Conservation (phyloP, 1,140 invertebrate genomes). For the Homarus americanus region DNA sequence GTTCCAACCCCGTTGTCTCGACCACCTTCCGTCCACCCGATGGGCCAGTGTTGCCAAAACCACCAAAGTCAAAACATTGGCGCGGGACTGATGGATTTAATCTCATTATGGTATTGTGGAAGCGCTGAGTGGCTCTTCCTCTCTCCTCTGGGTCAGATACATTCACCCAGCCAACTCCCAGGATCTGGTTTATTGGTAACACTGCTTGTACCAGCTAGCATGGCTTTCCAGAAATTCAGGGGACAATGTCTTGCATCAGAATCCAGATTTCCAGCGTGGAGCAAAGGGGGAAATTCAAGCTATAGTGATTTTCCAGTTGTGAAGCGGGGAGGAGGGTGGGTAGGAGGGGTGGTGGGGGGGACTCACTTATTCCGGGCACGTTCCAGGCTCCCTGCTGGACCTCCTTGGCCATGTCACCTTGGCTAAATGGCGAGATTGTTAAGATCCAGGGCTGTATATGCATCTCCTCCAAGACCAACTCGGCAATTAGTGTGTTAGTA, state of each 20-base stretch:
- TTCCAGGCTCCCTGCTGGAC: not conserved
- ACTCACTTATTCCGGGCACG: not conserved
- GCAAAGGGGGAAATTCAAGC: slow-evolving; percentile 29
- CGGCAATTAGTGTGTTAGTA: slow-evolving; percentile 48
- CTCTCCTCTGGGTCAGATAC: too few relatives aligned
- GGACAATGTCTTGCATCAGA: slow-evolving; percentile 64
- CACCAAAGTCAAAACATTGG: too few relatives aligned
- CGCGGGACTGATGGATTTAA: too few relatives aligned
- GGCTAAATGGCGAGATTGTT: not conserved
- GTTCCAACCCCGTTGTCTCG: not conserved
- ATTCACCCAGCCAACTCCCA: not conserved
- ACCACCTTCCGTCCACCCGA: not conserved
- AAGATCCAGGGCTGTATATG: slow-evolving; percentile 14
- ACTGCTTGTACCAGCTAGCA: slow-evolving; percentile 58
- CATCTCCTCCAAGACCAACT: slow-evolving; percentile 23
- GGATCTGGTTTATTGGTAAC: slow-evolving; percentile 37
- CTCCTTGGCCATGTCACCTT: not conserved
- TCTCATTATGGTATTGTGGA: too few relatives aligned
- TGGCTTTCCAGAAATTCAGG: slow-evolving; percentile 66
- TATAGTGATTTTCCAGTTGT: slow-evolving; percentile 47
- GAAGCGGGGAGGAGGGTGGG: not conserved
- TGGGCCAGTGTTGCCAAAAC: too few relatives aligned
- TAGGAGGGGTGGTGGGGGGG: not conserved
- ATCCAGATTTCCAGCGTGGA: slow-evolving; percentile 63
- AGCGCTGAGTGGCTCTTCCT: too few relatives aligned